A percentile compares a stretch with the other conserved stretches of the same genome.
Conservation (phyloP, 2,888 invertebrate species). For the Melinaea menophilus region DNA sequence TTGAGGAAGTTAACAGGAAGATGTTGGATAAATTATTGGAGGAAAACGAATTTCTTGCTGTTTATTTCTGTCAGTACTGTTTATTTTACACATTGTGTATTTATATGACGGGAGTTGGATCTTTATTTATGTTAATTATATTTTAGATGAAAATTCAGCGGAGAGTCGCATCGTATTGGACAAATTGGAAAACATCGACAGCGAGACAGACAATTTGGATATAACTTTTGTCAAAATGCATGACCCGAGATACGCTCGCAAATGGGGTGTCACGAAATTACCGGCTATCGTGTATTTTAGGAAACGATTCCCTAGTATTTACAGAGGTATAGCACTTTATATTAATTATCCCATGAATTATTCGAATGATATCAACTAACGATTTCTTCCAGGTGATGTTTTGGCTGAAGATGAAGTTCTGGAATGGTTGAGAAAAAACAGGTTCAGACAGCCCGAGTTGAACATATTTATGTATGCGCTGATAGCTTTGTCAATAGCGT, state of each 20-base stretch:
- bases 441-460: slow-evolving; percentile 94
- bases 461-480: slow-evolving; percentile 97
- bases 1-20: slow-evolving; percentile 97
- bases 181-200: slow-evolving; percentile 94
- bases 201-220: slow-evolving; percentile 95
- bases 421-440: slow-evolving; percentile 95
- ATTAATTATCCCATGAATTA: background rate
- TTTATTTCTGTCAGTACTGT: slow-evolving; percentile 92
- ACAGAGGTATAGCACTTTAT: slow-evolving; percentile 81
- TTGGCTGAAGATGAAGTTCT: slow-evolving; percentile 90
- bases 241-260: slow-evolving; percentile 92
- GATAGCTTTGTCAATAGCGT: slow-evolving; percentile 89
- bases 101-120: background rate
- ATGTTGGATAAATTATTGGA: slow-evolving; percentile 96
- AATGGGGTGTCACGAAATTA: slow-evolving; percentile 95
- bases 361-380: slow-evolving; percentile 19
- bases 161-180: slow-evolving; percentile 90
- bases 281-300: slow-evolving; percentile 95
- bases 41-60: slow-evolving; percentile 96
- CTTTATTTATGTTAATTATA: slow-evolving; percentile 30
- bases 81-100: background rate
- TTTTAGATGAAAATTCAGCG: slow-evolving; percentile 87
- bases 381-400: slow-evolving; percentile 82
- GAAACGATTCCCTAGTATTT: slow-evolving; percentile 94
- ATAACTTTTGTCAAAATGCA: slow-evolving; percentile 97